Conservation (phyloP, 2,797 vertebrate genomes). For the Coregonus ussuriensis region DNA sequence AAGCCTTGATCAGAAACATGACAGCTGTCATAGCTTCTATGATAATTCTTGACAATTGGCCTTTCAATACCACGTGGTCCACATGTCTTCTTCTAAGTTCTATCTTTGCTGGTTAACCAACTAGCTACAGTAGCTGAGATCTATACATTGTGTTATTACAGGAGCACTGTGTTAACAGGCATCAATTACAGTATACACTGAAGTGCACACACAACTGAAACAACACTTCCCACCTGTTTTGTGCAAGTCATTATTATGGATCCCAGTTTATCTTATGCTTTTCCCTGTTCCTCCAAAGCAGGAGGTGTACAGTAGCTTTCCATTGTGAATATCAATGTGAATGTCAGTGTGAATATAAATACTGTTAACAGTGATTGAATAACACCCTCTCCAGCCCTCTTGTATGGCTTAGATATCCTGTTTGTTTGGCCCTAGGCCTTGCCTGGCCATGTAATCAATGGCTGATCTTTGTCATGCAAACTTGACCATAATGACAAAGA, state of each 20-base stretch:
- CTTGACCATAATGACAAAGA: constrained; percentile 52
- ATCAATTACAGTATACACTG: background rate
- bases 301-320: background rate
- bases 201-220: constrained; percentile 3
- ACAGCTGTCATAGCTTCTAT: no score
- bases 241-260: no score
- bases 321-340: constrained; percentile 33
- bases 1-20: no score
- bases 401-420: constrained; percentile 49
- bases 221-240: constrained; percentile 15
- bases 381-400: constrained; percentile 58
- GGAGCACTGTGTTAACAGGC: background rate
- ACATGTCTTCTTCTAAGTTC: no score
- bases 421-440: constrained; percentile 62
- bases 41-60: no score
- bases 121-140: background rate
- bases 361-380: constrained; percentile 52
- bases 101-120: background rate
- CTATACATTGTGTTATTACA: background rate
- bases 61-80: no score
- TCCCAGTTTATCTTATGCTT: no score
- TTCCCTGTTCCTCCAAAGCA: no score
- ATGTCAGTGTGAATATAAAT: constrained; percentile 57
- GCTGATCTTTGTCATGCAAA: constrained; percentile 66
- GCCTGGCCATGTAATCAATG: constrained; percentile 42